A percentile compares a stretch with the other conserved stretches of the same genome.
These are phyloP conservation scores for Coelopa pilipes DNA, from an alignment of 2,888 invertebrate species.

Conservation along the genomic window DNA sequence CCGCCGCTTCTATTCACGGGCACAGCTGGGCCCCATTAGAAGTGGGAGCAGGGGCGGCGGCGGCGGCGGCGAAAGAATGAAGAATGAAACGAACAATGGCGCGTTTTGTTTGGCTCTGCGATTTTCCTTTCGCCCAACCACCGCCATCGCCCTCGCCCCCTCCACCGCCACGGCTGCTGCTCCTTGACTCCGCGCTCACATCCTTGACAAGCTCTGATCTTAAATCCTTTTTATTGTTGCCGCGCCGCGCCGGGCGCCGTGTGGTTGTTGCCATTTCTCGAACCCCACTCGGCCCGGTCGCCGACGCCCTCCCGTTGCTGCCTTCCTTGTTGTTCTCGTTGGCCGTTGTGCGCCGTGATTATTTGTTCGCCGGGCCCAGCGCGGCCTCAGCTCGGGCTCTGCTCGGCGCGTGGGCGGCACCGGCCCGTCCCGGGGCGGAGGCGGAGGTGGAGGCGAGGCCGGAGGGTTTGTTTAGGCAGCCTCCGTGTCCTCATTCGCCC, in stretches of 20 bases:
- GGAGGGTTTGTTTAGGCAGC: too few relatives aligned
- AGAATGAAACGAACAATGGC: constrained; percentile 16
- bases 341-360: constrained; percentile 29
- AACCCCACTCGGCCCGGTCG: too few relatives aligned
- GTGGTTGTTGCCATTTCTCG: constrained; percentile 18
- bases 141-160: background rate
- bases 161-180: background rate
- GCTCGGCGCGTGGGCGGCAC: background rate
- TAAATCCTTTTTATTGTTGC: constrained; percentile 34
- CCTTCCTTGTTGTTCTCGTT: background rate
- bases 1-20: background rate
- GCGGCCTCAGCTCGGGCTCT: background rate
- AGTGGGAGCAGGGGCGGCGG: background rate
- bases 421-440: too few relatives aligned
- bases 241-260: background rate
- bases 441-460: too few relatives aligned
- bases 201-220: constrained; percentile 33
- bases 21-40: constrained; percentile 17
- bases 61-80: background rate
- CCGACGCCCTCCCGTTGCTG: too few relatives aligned
- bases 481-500: too few relatives aligned
- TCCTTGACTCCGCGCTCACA: constrained; percentile 8
- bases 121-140: background rate
- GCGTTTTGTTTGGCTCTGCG: constrained; percentile 4
- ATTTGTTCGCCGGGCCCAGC: constrained; percentile 11